A percentile compares a stretch with the other conserved stretches of the same genome.
phyloP scores from a whole-genome alignment of 2,113 vertebrate genomes.

The Psammodynastes pulverulentus region DNA sequence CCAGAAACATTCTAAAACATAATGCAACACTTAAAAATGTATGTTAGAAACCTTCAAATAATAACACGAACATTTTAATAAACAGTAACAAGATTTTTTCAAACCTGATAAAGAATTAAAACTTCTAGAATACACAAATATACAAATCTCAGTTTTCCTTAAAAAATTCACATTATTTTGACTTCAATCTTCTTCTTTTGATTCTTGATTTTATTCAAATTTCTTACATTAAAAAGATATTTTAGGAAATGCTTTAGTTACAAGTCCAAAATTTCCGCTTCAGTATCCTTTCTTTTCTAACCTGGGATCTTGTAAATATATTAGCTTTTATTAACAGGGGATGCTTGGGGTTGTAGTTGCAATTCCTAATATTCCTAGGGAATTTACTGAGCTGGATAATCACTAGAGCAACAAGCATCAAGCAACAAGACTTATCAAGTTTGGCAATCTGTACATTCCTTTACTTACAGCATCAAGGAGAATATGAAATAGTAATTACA shows the following conservation, averaged over 20 bases:
- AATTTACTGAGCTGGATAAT: conserved; percentile 18
- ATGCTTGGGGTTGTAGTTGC: not conserved
- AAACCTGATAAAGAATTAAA: not conserved
- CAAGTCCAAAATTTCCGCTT: not conserved
- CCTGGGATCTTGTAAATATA: not conserved
- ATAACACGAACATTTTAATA: not conserved
- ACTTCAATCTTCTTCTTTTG: not conserved
- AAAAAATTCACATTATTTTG: not conserved
- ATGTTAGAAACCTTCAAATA: not conserved
- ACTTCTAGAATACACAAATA: not conserved
- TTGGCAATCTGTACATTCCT: conserved; percentile 1
- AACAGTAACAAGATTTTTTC: not conserved
- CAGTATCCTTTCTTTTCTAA: conserved; percentile 12
- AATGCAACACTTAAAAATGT: not conserved
- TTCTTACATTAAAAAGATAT: not conserved
- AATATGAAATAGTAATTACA: not conserved
- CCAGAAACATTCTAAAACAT: not conserved
- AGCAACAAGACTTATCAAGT: not conserved
- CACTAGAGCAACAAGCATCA: not conserved
- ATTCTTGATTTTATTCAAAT: not conserved
- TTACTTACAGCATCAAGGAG: conserved; percentile 17
- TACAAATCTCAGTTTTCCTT: not conserved
- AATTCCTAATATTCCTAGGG: conserved; percentile 5
- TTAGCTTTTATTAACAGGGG: not conserved
- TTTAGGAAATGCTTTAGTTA: not conserved